A percentile compares a stretch with the other conserved stretches of the same genome.
Conservation (phyloP, 2,888 invertebrate genomes). For the Archips crataeganus region DNA sequence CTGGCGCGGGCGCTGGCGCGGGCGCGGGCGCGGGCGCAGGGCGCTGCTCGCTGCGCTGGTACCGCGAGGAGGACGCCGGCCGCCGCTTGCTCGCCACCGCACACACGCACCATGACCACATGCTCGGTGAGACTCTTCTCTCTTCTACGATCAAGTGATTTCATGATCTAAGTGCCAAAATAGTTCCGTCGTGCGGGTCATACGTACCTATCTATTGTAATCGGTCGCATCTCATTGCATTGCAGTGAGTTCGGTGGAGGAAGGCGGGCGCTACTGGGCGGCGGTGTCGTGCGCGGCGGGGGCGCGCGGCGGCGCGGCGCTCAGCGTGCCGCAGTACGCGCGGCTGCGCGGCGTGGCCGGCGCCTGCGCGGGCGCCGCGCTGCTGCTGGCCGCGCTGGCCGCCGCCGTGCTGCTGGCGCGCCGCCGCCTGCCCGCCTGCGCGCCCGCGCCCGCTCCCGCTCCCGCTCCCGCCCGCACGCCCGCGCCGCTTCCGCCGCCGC, state of each 20-base stretch:
- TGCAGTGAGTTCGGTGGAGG: conserved; percentile 89
- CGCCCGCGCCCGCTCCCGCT: conserved; percentile 34
- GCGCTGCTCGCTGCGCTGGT: conserved; percentile 87
- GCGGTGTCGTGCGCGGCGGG: conserved; percentile 90
- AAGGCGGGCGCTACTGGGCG: conserved; percentile 90
- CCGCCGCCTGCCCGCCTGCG: conserved; percentile 57
- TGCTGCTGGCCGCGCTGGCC: conserved; percentile 88
- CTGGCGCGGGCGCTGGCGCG: conserved; percentile 91
- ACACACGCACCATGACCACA: conserved; percentile 89
- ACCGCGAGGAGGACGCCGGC: conserved; percentile 84
- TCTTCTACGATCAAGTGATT: no score
- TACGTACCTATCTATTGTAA: neutral
- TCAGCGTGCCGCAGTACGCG: conserved; percentile 90
- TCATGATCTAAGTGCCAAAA: no score
- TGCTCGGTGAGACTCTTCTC: conserved; percentile 72
- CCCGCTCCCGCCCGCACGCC: conserved; percentile 39
- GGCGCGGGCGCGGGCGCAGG: conserved; percentile 87
- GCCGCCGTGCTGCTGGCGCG: conserved; percentile 83
- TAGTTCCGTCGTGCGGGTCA: no score
- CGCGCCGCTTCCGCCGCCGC: conserved; percentile 49
- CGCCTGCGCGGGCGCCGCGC: conserved; percentile 89
- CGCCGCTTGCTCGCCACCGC: conserved; percentile 88
- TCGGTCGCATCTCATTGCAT: conserved; percentile 37
- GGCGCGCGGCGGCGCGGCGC: conserved; percentile 85
- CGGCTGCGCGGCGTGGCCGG: conserved; percentile 90